Base-by-base conservation (phyloP, 2,888 invertebrate species). In the Fissipunctia ypsillon region DNA sequence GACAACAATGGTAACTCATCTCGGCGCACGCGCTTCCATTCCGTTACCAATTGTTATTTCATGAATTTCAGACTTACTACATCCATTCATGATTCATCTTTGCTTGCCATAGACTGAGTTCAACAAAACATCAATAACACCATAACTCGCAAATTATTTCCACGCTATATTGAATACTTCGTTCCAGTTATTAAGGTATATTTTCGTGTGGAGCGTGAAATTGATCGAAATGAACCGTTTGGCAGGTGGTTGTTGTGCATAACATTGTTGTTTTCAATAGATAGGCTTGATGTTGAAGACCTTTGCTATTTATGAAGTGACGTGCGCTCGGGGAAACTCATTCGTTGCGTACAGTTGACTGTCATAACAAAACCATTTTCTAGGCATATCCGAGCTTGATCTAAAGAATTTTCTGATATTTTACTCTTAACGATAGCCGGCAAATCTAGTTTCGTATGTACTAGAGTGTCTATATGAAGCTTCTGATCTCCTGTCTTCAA, bases 261-360 rank as follows among this genome's bases (percentile, higher is more conserved):
- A 80, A 85, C 76, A 76, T 82, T 85, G 78, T 85, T 83, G 80
- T 81, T 76, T 83, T 81, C 72, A 73, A 84, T 74, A 73, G 79
- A 73, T 69, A 71, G 71, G 71, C 45, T 75, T 52, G 54, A 80
- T 73, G 77, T 82, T 84, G 74, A 76, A 81, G 78, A 86, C 84
- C 78, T 77, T 81, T 81, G 71, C 82, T 76, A 80, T 80, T 82
- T 82, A 84, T 69, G 84, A 80, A 65, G 68, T 80, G 63, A 59
- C 50, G 61, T 75, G 71, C 48, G 54, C 68, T 60, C 19, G 31
- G 63, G 80, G 57, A 83, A 74, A 69, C 80, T 74, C 61, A 72
- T 71, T 66, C 43, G 45, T 50, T 52, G 59, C 14, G 12, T 14
- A 69, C 75, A 74, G 71, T 74, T 83, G 71, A 81, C 59, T 69